Conservation (phyloP, 2,113 vertebrate species). For the Numenius arquata region DNA sequence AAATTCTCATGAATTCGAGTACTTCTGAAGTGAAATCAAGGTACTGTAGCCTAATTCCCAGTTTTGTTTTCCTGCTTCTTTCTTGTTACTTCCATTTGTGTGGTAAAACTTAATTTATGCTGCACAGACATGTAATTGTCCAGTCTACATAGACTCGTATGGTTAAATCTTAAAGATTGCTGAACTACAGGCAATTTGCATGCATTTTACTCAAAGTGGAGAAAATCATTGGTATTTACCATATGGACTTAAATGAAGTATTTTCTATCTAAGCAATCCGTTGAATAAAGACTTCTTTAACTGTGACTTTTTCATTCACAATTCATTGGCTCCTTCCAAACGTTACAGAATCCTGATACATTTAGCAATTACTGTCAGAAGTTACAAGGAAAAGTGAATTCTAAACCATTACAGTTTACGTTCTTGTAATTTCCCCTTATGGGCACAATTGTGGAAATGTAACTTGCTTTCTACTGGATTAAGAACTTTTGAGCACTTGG, state of each 20-base stretch:
- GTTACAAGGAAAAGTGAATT: background rate
- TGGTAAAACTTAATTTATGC: background rate
- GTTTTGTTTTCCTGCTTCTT: background rate
- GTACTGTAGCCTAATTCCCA: slow-evolving; percentile 50
- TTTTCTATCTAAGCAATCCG: background rate
- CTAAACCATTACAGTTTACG: background rate
- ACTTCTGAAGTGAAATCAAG: slow-evolving; percentile 80
- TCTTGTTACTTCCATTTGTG: background rate
- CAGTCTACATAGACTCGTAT: fast-evolving
- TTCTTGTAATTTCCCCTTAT: background rate
- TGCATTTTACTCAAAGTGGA: too few relatives aligned
- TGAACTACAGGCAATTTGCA: too few relatives aligned
- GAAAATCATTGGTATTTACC: background rate
- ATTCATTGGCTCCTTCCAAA: background rate
- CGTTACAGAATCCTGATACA: background rate
- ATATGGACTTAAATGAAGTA: background rate
- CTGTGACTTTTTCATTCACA: background rate
- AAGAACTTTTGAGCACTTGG: background rate
- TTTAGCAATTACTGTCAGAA: background rate
- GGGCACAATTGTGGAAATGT: background rate
- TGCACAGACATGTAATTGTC: background rate
- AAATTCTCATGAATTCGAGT: slow-evolving; percentile 86
- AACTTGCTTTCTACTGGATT: background rate
- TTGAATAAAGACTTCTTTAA: background rate
- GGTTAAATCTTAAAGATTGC: background rate